phyloP scores from a whole-genome alignment of 2,797 vertebrate genomes.

The Acrossocheilus fasciatus region DNA sequence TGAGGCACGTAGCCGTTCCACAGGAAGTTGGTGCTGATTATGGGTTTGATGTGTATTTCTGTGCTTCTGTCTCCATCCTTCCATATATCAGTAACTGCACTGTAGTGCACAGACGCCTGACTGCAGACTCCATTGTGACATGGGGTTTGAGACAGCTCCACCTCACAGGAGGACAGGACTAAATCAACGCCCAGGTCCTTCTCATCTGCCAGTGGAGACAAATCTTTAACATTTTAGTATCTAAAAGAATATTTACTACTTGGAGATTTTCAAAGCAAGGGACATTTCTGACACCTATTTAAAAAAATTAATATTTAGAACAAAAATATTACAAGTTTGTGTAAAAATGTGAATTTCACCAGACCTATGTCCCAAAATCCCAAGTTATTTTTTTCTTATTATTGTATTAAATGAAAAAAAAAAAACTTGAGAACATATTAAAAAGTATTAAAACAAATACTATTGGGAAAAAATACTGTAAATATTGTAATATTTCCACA shows the following conservation, averaged over 20 bases:
- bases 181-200: constrained; percentile 78
- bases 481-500: neutral
- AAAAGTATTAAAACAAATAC: neutral
- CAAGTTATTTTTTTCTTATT: neutral
- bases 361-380: too few relatives aligned
- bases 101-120: constrained; percentile 78
- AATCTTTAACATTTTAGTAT: neutral
- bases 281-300: neutral
- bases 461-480: neutral
- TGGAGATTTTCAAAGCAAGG: neutral
- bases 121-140: constrained; percentile 81
- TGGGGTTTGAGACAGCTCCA: constrained; percentile 76
- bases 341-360: neutral
- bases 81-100: constrained; percentile 82
- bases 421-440: neutral
- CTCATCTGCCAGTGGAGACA: constrained; percentile 70
- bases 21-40: constrained; percentile 80
- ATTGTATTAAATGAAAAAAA: neutral
- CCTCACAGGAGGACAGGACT: constrained; percentile 86
- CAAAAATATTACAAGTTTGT: neutral
- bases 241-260: neutral
- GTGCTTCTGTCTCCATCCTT: constrained; percentile 83
- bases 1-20: constrained; percentile 87
- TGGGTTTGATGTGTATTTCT: constrained; percentile 77
- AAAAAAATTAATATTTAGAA: too few relatives aligned